Conservation (phyloP, 2,113 vertebrate genomes). For the Chiloscyllium plagiosum region DNA sequence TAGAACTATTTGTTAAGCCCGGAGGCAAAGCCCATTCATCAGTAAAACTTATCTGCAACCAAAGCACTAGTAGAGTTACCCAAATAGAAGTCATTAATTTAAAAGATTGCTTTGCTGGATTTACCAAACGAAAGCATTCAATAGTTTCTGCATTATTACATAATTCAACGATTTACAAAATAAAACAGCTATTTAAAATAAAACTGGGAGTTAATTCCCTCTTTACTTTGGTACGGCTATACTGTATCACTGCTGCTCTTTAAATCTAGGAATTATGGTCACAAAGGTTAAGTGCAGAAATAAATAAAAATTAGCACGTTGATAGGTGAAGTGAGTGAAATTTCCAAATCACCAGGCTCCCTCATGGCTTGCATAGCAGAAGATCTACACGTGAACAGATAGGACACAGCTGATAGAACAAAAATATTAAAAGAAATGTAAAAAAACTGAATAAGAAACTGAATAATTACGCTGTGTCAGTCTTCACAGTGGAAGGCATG, state of each 20-base stretch:
- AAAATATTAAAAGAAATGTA: neutral
- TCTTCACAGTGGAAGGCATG: too few species aligned
- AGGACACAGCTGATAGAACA: neutral
- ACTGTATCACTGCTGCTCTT: neutral
- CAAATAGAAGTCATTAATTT: neutral
- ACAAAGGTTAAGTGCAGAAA: neutral
- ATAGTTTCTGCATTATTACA: neutral
- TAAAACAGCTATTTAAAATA: neutral
- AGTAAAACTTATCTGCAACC: conserved; percentile 3
- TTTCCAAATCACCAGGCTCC: neutral
- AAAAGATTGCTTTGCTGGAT: neutral
- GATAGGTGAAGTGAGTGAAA: neutral
- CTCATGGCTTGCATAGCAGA: neutral
- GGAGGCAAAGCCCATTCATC: neutral
- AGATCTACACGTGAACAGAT: neutral
- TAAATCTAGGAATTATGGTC: neutral
- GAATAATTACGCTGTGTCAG: too few species aligned
- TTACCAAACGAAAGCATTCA: neutral
- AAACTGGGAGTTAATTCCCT: neutral
- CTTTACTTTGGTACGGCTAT: neutral
- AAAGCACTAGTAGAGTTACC: neutral
- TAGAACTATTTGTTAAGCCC: neutral
- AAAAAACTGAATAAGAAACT: too few species aligned
- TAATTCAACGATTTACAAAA: neutral
- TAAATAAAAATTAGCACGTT: neutral